Conservation (phyloP, 2,888 invertebrate genomes). For the Drosophila suboccidentalis region DNA sequence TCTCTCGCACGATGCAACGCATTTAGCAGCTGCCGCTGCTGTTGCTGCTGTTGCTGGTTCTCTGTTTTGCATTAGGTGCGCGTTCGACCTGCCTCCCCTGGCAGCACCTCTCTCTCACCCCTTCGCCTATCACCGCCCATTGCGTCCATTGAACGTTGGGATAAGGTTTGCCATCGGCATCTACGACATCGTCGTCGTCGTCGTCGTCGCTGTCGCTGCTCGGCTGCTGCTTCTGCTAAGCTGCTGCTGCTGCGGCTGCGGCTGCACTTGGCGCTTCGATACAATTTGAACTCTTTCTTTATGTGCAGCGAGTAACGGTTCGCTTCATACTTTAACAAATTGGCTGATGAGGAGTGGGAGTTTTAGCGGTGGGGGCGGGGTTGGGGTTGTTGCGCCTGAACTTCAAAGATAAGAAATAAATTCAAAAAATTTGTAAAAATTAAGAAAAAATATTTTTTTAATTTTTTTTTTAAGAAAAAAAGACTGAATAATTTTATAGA, state of each 20-base stretch:
- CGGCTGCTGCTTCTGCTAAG: conserved; percentile 23
- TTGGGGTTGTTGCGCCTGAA: too few relatives aligned
- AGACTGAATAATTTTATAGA: too few relatives aligned
- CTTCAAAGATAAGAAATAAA: too few relatives aligned
- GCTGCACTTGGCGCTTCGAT: conserved; percentile 69
- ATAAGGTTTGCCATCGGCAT: conserved; percentile 60
- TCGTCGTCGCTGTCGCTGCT: conserved; percentile 25
- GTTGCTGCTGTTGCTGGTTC: conserved; percentile 28
- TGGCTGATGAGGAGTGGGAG: conserved; percentile 6
- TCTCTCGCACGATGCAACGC: conserved; percentile 53
- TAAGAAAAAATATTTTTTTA: too few relatives aligned
- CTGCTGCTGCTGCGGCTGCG: conserved; percentile 36
- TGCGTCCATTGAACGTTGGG: conserved; percentile 51
- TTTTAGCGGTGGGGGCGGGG: not conserved
- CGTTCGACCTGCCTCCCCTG: conserved; percentile 7
- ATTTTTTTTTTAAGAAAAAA: too few relatives aligned
- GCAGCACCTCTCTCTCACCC: not conserved
- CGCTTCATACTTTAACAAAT: conserved; percentile 33
- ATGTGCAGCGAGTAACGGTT: conserved; percentile 48
- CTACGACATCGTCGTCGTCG: conserved; percentile 15
- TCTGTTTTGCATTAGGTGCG: conserved; percentile 64
- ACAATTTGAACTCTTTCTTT: conserved; percentile 79
- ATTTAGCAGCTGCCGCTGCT: conserved; percentile 40
- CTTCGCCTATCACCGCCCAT: conserved; percentile 7
- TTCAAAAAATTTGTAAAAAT: too few relatives aligned